Conservation (phyloP, 2,888 invertebrate genomes). For the Spodoptera exigua region DNA sequence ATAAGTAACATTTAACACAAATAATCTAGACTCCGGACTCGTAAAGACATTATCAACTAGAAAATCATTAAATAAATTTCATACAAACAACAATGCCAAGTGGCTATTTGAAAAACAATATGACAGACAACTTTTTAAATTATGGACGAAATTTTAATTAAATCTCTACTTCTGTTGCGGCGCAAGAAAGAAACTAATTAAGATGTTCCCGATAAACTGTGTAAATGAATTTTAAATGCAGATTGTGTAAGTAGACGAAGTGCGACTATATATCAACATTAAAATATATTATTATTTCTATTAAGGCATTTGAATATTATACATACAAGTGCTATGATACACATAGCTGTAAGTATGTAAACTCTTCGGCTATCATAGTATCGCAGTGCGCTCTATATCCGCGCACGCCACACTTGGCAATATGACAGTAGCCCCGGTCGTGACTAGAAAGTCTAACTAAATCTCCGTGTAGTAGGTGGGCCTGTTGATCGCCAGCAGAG, state of each 20-base stretch:
- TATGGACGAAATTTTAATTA: too few species aligned
- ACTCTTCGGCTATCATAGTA: conserved; percentile 8
- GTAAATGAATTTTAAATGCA: too few species aligned
- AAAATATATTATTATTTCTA: too few species aligned
- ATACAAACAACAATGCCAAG: not conserved
- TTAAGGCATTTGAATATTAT: too few species aligned
- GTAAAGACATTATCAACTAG: conserved; percentile 18
- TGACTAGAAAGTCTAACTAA: conserved; percentile 75
- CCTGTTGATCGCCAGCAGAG: conserved; percentile 93
- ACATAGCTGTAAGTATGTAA: not conserved
- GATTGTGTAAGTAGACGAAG: too few species aligned
- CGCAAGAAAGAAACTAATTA: too few species aligned
- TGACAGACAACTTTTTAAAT: too few species aligned
- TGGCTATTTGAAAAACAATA: too few species aligned
- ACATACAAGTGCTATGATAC: too few species aligned
- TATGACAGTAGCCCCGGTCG: conserved; percentile 10
- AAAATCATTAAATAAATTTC: conserved; percentile 32
- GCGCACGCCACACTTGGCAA: conserved; percentile 6
- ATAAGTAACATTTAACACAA: conserved; percentile 6
- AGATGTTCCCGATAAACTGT: not conserved
- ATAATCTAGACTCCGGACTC: not conserved
- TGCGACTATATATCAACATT: too few species aligned
- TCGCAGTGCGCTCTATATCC: not conserved
- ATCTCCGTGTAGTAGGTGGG: conserved; percentile 96
- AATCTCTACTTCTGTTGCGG: too few species aligned